A percentile compares a stretch with the other conserved stretches of the same genome.
phyloP scores from a whole-genome alignment of 2,888 invertebrate genomes.

The Lamproptera curius region DNA sequence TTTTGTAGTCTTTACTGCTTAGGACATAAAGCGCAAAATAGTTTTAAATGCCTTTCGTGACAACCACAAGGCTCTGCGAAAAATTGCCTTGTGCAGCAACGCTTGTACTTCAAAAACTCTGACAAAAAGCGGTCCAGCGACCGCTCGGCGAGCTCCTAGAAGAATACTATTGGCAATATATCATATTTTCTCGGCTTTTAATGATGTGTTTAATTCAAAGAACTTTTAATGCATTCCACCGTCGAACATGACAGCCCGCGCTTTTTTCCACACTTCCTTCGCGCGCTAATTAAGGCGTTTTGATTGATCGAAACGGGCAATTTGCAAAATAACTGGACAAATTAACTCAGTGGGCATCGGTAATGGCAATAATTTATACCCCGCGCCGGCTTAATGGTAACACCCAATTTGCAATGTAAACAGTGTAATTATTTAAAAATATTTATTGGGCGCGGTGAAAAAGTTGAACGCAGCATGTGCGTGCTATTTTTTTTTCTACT shows the following conservation, averaged over 20 bases:
- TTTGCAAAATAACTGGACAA: slow-evolving; percentile 18
- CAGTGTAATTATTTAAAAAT: slow-evolving; percentile 6
- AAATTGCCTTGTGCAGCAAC: slow-evolving; percentile 29
- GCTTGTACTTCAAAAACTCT: slow-evolving; percentile 44
- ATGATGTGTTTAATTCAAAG: slow-evolving; percentile 51
- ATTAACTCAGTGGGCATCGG: slow-evolving; percentile 14
- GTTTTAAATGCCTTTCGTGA: background rate
- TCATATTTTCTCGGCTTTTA: slow-evolving; percentile 57
- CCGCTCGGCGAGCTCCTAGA: slow-evolving; percentile 27
- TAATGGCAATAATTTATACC: slow-evolving; percentile 10
- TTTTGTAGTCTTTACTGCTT: slow-evolving; percentile 33
- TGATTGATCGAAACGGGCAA: slow-evolving; percentile 33
- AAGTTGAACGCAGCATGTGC: background rate
- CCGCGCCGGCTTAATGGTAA: slow-evolving; percentile 5
- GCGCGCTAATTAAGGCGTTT: slow-evolving; percentile 30
- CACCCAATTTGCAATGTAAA: slow-evolving; percentile 10
- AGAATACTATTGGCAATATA: slow-evolving; percentile 46
- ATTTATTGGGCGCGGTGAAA: background rate
- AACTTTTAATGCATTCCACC: slow-evolving; percentile 41
- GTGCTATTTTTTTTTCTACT: too few relatives aligned
- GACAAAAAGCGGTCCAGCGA: slow-evolving; percentile 40
- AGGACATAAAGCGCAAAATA: slow-evolving; percentile 20
- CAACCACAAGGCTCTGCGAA: slow-evolving; percentile 18
- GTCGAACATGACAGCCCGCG: slow-evolving; percentile 31
- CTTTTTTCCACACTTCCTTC: slow-evolving; percentile 35